Evolutionary conservation across 2,797 vertebrate species (phyloP).

Genomic region (Rhodeus uyekii): DNA sequence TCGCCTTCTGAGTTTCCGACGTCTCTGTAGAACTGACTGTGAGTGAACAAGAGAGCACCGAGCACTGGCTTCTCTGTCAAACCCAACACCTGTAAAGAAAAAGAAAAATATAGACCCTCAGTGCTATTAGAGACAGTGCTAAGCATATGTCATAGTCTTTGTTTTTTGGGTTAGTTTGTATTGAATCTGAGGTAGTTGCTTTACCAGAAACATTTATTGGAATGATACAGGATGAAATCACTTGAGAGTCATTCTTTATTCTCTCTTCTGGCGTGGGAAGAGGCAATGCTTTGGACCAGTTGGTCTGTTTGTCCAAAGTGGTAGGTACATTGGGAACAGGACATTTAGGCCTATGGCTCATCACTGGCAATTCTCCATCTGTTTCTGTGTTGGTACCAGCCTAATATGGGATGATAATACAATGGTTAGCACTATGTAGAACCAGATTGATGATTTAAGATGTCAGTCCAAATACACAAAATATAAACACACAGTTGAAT

Average conservation of each 20-base stretch:
- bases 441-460: neutral
- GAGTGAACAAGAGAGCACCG: constrained; percentile 99
- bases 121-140: too few relatives aligned
- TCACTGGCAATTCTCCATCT: constrained; percentile 80
- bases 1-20: constrained; percentile 94
- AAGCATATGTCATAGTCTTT: neutral
- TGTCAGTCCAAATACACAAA: neutral
- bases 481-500: constrained; percentile 1
- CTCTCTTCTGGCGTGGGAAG: constrained; percentile 91
- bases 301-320: constrained; percentile 95
- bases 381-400: constrained; percentile 85
- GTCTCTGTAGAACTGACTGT: constrained; percentile 97
- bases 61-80: constrained; percentile 98
- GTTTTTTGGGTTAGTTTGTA: neutral
- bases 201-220: constrained; percentile 99
- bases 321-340: constrained; percentile 85
- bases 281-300: constrained; percentile 94
- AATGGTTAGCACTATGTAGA: neutral
- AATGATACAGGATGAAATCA: constrained; percentile 97
- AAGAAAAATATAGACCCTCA: constrained; percentile 29
- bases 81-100: constrained; percentile 89
- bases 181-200: neutral
- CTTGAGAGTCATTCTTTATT: constrained; percentile 87
- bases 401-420: constrained; percentile 67
- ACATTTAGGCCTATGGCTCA: constrained; percentile 89